Base-by-base conservation (phyloP, 1,140 invertebrate species). In the Holcopasites calliopsidis region DNA sequence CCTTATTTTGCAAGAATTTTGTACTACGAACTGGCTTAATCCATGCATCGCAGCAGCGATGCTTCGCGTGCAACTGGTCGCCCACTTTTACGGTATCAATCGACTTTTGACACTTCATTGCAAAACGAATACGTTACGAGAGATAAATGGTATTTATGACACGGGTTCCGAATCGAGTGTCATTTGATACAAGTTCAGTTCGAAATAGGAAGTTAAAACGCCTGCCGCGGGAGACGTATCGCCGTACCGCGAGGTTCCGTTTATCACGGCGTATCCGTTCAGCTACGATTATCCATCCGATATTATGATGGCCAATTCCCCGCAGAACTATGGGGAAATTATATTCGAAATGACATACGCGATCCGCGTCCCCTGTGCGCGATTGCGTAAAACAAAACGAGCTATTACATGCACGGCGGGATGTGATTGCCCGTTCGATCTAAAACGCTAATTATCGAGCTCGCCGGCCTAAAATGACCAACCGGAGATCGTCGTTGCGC, bases 281-380 rank as follows among this genome's bases (percentile, higher is more conserved):
- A 26, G n/a, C 8, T n/a, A n/a, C 23, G 13, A 18, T 23, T 33
- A 40, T 42, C 42, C 35, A 16, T 64, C 42, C 28, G 28, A 42
- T 33, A 21, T 50, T 18, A 28, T 33, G 23, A 28, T 13, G 55
- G 49, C 13, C 69, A 64, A 64, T 64, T 40, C n/a, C 28, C 13
- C n/a, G 11, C 4, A 13, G 13, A 65, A 65, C 7, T 21, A 35
- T 11, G 38, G 50, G 4, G 42, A 26, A 44, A 55, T 73, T 26
- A 28, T 52, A 55, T n/a, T 52, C 31, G 71, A 44, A 55, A 65
- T 44, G 61, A 44, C 49, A 44, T 16, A 33, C 35, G 38, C 23
- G 54, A 65, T 55, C 49, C 11, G 10, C n/a, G 61, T 44, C 28
- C n/a, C 61, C 5, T 26, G 6, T 35, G 38, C 21, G 26, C 16